Evolutionary conservation across 2,113 vertebrate genomes (phyloP), one percentile per base, ranked within the genome.

Genomic region (Alligator mississippiensis): DNA sequence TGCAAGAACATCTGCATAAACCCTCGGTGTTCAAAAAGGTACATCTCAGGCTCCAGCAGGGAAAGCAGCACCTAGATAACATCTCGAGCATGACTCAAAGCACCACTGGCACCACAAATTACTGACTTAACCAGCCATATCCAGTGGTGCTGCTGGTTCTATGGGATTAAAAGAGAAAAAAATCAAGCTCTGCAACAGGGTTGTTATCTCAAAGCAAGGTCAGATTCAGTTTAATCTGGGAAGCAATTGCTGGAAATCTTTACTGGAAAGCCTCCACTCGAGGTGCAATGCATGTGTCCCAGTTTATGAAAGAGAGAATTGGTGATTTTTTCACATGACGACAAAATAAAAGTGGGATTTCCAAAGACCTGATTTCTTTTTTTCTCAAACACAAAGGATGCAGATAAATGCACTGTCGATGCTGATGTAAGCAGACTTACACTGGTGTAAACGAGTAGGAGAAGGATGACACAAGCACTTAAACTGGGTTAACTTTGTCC

Each of bases 301-400:
- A 2, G 9, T 34, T 16, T 10, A 0, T 1, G 1, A 34, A 1
- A 47, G 19, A n/a, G 25, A 14, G 9, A 38, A 21, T 28, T 13
- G 7, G 27, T 28, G 27, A 64, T 64, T 64, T 28, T 21, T 28
- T 28, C 2, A 28, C 47, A 28, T 66, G 28, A 66, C 47, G 9
- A 47, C 47, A 66, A n/a, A 66, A n/a, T 66, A 66, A 66, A 66
- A 66, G 4, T 63, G 14, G 27, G 13, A 17, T 68, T 30, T 68
- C 64, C 64, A 30, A n/a, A 68, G 15, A 18, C 16, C 18, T 68
- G 64, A 18, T 17, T 28, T 30, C 30, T 68, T 68, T n/a, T 47
- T 9, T 47, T 47, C 47, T 47, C 47, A 47, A 9, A 47, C 47
- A 47, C 47, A 47, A 47, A 47, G 47, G 47, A 47, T 47, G 47